Conservation (phyloP, 2,888 invertebrate species). For the Drosophila parthenogenetica region DNA sequence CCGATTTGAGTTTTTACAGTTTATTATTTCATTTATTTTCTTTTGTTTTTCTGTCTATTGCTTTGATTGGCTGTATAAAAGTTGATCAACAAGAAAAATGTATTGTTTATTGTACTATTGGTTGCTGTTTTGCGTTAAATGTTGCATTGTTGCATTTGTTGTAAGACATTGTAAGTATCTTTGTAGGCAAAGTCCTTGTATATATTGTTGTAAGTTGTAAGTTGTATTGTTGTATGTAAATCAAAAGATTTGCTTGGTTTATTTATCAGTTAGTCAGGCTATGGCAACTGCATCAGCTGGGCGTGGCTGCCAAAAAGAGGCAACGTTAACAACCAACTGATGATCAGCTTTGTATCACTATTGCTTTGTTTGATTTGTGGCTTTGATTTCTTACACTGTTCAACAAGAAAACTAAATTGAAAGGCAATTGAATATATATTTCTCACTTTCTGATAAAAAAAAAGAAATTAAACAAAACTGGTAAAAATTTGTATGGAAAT, state of each 20-base stretch:
- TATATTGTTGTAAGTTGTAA: neutral
- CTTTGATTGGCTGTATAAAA: slow-evolving; percentile 71
- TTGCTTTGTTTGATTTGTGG: slow-evolving; percentile 74
- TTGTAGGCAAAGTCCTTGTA: slow-evolving; percentile 33
- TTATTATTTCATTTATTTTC: slow-evolving; percentile 10
- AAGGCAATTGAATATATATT: slow-evolving; percentile 16
- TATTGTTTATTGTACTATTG: slow-evolving; percentile 78
- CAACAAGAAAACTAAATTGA: slow-evolving; percentile 51
- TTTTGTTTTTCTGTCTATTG: slow-evolving; percentile 58
- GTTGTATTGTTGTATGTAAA: slow-evolving; percentile 28
- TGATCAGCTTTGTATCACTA: slow-evolving; percentile 68
- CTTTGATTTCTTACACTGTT: slow-evolving; percentile 55
- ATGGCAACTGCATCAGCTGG: slow-evolving; percentile 62
- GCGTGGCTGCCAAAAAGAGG: slow-evolving; percentile 23
- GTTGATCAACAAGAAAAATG: slow-evolving; percentile 72
- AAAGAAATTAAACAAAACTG: slow-evolving; percentile 25
- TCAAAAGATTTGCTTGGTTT: slow-evolving; percentile 54
- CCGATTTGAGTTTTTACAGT: slow-evolving; percentile 16
- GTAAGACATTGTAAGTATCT: slow-evolving; percentile 43
- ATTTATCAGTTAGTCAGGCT: slow-evolving; percentile 65
- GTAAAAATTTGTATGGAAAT: slow-evolving; percentile 10
- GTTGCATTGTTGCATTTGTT: slow-evolving; percentile 72
- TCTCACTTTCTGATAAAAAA: slow-evolving; percentile 77
- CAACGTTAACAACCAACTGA: slow-evolving; percentile 37
- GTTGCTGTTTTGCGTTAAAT: slow-evolving; percentile 72